Evolutionary conservation across 2,888 invertebrate genomes (phyloP).

Genomic region (Chromoteleia sp.): DNA sequence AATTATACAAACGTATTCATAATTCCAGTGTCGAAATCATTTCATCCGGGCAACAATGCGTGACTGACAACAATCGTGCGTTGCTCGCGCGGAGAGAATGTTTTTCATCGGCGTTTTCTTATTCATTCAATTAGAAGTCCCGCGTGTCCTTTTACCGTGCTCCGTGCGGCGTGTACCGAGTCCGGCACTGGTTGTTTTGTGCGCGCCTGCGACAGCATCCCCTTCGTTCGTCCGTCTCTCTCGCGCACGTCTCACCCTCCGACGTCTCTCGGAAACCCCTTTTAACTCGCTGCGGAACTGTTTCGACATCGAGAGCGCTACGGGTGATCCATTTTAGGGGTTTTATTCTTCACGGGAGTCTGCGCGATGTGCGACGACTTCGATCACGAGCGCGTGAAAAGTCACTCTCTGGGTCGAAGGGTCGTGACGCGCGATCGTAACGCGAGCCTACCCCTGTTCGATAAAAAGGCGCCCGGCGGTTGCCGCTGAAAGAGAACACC

Average conservation of each 20-base stretch:
- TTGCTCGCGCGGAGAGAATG: slow-evolving; percentile 38
- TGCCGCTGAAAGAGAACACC: slow-evolving; percentile 41
- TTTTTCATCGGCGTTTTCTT: slow-evolving; percentile 47
- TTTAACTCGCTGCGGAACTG: slow-evolving; percentile 61
- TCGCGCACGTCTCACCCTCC: slow-evolving; percentile 46
- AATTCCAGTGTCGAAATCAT: slow-evolving; percentile 69
- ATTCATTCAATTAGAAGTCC: slow-evolving; percentile 64
- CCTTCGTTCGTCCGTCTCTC: slow-evolving; percentile 38
- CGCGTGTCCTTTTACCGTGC: slow-evolving; percentile 31
- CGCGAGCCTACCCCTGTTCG: slow-evolving; percentile 68
- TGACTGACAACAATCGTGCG: slow-evolving; percentile 66
- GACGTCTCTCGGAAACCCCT: slow-evolving; percentile 27
- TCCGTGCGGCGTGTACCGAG: slow-evolving; percentile 7
- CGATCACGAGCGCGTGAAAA: slow-evolving; percentile 78
- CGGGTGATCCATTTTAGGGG: slow-evolving; percentile 73
- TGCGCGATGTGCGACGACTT: slow-evolving; percentile 60
- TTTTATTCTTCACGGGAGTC: slow-evolving; percentile 59
- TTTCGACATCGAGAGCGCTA: slow-evolving; percentile 72
- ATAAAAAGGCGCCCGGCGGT: slow-evolving; percentile 13
- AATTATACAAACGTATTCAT: slow-evolving; percentile 66
- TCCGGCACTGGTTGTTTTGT: slow-evolving; percentile 41
- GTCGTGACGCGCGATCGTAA: slow-evolving; percentile 62
- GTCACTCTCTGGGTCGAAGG: slow-evolving; percentile 71
- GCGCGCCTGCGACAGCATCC: slow-evolving; percentile 60
- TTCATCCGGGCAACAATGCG: slow-evolving; percentile 63